Evolutionary conservation across 2,113 vertebrate species (phyloP).

Genomic region (Lethenteron reissneri): DNA sequence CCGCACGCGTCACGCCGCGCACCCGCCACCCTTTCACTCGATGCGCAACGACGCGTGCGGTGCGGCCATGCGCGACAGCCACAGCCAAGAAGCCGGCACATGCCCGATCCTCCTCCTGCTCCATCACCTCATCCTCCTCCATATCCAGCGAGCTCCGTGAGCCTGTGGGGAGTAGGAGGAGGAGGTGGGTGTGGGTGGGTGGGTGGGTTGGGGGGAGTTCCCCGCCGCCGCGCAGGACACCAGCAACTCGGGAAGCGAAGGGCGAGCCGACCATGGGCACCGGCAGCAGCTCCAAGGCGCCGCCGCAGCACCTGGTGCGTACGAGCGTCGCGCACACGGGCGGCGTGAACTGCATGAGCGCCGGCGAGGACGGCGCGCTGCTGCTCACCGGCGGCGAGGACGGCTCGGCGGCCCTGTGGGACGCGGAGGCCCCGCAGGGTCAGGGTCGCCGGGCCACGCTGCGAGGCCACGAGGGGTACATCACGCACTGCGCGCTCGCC

Average conservation of each 20-base stretch:
- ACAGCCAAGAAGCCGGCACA: too few relatives aligned
- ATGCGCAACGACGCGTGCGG: too few relatives aligned
- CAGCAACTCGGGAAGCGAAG: conserved; percentile 5
- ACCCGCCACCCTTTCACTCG: too few relatives aligned
- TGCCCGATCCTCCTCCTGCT: too few relatives aligned
- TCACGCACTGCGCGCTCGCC: conserved; percentile 41
- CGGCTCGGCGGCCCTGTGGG: conserved; percentile 37
- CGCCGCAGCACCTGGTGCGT: conserved; percentile 24
- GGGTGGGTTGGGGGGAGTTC: too few relatives aligned
- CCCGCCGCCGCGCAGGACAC: too few relatives aligned
- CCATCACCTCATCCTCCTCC: too few relatives aligned
- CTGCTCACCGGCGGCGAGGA: conserved; percentile 43
- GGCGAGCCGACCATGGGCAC: conserved; percentile 24
- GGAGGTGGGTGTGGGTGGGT: too few relatives aligned
- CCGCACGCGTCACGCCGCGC: too few relatives aligned
- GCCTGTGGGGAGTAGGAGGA: too few relatives aligned
- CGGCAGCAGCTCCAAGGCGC: conserved; percentile 23
- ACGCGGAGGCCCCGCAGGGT: conserved; percentile 31
- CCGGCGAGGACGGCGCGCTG: conserved; percentile 33
- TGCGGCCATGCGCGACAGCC: too few relatives aligned
- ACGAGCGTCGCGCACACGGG: conserved; percentile 25
- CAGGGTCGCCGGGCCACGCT: conserved; percentile 6
- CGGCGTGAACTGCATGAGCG: conserved; percentile 44
- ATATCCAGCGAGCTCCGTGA: too few relatives aligned
- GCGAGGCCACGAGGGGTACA: conserved; percentile 37